These are phyloP conservation scores for Okamejei kenojei DNA, from an alignment of 2,797 vertebrate species.

Conservation along the genomic window DNA sequence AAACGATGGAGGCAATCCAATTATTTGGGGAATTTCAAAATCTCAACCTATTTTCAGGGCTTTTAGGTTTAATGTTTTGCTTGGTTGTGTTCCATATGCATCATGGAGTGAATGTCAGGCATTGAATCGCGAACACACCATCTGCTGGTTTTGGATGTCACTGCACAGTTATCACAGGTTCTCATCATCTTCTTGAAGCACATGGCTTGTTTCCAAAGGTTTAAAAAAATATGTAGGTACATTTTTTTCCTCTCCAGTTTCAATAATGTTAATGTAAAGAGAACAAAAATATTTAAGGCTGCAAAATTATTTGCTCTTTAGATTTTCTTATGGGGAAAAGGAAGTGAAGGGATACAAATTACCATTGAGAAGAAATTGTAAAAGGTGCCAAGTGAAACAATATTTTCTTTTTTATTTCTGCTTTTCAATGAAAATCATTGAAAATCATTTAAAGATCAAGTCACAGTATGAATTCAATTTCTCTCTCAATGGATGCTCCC, in stretches of 20 bases:
- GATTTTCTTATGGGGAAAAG: not conserved
- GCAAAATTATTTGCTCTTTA: not conserved
- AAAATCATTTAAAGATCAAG: not conserved
- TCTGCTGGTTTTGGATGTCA: constrained; percentile 27
- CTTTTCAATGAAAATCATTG: not conserved
- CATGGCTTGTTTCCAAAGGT: not conserved
- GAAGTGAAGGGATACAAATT: not conserved
- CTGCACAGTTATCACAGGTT: not conserved
- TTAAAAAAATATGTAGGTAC: not conserved
- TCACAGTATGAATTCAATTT: too few species aligned
- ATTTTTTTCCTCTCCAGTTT: not conserved
- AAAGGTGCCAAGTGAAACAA: not conserved
- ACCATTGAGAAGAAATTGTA: not conserved
- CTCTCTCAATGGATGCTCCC: too few species aligned
- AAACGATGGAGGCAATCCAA: not conserved
- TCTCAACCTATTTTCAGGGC: constrained; percentile 2
- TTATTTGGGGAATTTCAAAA: constrained; percentile 2
- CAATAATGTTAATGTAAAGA: not conserved
- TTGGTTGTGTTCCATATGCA: not conserved
- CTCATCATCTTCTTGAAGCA: not conserved
- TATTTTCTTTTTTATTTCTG: not conserved
- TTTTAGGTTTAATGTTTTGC: not conserved
- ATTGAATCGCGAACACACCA: not conserved
- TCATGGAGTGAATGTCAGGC: not conserved
- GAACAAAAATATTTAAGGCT: not conserved